Base-by-base conservation (phyloP, 2,888 invertebrate species). In the Ophion ellenae region DNA sequence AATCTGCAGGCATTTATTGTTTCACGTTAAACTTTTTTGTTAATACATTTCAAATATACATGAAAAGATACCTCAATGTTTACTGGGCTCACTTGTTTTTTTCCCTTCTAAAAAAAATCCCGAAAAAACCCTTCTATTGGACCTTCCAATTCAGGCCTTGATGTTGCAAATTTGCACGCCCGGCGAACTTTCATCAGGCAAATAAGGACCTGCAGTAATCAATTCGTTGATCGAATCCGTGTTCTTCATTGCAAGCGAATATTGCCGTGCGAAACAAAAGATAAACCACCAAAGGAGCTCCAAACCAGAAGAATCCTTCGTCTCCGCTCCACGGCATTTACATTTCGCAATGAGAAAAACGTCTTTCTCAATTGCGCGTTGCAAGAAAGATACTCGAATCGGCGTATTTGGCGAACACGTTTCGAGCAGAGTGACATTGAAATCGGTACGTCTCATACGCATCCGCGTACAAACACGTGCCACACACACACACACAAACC, bases 321-420 rank as follows among this genome's bases (percentile, higher is more conserved):
- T 53, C 47, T 47, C 6, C 10, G 53, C 47, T 28, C 17, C 47
- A 53, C 53, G 53, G 53, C 53, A 53, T 53, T 53, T 47, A 28
- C 40, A n/a, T 40, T 20, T 36, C 10, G 5, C 28, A 10, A 61
- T 32, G 36, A 45, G 53, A n/a, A 53, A 57, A 57, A 57, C 14
- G 36, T 17, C 57, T 73, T 20, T 20, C 20, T 36, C 17, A 74
- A 59, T 11, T 11, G 24, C 40, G 24, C 59, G 20, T 53, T 7
- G 67, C 57, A n/a, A 32, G 47, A 73, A 79, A 70, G 40, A 53
- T 69, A 61, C 79, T 67, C 47, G 28, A 76, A 57, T 66, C 70
- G 47, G 75, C 79, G 64, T 76, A 79, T 82, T 85, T 75, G 82
- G 71, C 75, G 73, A 80, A 76, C 76, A 80, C 71, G 75, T 85